Percentiles rank a stretch among this genome's conserved stretches.
Conservation (phyloP, 2,888 invertebrate genomes). For the Himalopsyche anomala region DNA sequence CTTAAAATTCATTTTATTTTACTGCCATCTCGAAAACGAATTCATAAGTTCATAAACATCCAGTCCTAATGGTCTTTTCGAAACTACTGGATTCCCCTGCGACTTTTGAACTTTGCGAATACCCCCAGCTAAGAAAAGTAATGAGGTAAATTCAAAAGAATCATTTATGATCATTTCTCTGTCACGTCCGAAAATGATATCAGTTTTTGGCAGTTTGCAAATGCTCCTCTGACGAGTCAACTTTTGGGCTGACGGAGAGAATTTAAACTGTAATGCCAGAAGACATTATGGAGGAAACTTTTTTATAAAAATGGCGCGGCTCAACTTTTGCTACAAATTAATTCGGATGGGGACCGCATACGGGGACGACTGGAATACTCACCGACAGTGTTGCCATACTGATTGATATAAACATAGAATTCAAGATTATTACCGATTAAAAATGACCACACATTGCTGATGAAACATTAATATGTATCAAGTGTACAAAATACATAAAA, state of each 20-base stretch:
- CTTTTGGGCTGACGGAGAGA: conserved; percentile 19
- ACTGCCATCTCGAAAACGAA: conserved; percentile 19
- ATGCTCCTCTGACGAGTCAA: conserved; percentile 28
- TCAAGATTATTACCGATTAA: no score
- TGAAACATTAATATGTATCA: no score
- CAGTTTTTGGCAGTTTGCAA: conserved; percentile 31
- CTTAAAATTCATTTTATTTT: neutral
- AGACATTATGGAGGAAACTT: conserved; percentile 36
- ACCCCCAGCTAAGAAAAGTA: neutral
- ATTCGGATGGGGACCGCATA: conserved; percentile 59
- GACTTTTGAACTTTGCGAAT: neutral
- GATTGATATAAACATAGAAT: no score
- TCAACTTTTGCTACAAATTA: conserved; percentile 57
- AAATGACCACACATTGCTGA: no score
- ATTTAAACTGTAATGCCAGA: neutral
- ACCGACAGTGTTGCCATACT: neutral
- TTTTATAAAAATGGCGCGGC: conserved; percentile 47
- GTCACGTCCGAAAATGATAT: conserved; percentile 34
- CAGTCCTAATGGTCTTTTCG: conserved; percentile 9
- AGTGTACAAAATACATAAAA: no score
- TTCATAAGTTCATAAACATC: conserved; percentile 21
- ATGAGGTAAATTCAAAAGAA: conserved; percentile 18
- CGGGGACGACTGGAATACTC: neutral
- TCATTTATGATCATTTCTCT: conserved; percentile 27
- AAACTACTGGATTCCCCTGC: neutral